Base-by-base conservation (phyloP, 2,113 vertebrate genomes). In the Sigmodon hispidus region DNA sequence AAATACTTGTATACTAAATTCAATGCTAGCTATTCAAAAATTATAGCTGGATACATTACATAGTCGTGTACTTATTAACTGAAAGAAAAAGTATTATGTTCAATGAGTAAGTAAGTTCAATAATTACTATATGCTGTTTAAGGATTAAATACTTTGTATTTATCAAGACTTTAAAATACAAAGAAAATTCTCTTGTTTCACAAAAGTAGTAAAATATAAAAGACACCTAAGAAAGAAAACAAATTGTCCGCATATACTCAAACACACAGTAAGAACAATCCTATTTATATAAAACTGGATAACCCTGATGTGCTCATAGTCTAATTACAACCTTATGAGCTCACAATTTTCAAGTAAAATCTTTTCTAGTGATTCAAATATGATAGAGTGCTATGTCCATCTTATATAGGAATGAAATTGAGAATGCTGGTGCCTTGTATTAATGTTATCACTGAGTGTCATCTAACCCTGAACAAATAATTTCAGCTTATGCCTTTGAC, bases 1-100 rank as follows among this genome's bases (percentile, higher is more conserved):
- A 91, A 95, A 94, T 85, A 95, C 55, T 94, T 93, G 76, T 22
- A 88, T 24, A 70, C 73, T 85, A 52, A 94, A 93, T 86, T 36
- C 40, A 94, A 90, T 84, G 52, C 21, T 72, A 29, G 40, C 31
- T 69, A 88, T 79, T 87, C 2, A 95, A 96, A 91, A 93, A 45
- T n/a, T 55, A 1, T 87, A 79, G 89, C 26, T 45, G 48, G 40
- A 83, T 34, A 86, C 36, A 83, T 97, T 72, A 43, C 34, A 67
- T 9, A 91, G 21, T 43, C 87, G 12, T 73, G 15, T 61, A 40
- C 16, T 91, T 40, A 94, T 61, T 83, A 55, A 89, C 12, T 91
- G 15, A 24, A 86, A 75, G 31, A 85, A 86, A 84, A 85, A 55
- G 7, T 52, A 90, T 26, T 50, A 65, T 22, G 15, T 63, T 95